These are phyloP conservation scores for Pectinophora gossypiella DNA, from an alignment of 1,140 invertebrate genomes.

Conservation along the genomic window DNA sequence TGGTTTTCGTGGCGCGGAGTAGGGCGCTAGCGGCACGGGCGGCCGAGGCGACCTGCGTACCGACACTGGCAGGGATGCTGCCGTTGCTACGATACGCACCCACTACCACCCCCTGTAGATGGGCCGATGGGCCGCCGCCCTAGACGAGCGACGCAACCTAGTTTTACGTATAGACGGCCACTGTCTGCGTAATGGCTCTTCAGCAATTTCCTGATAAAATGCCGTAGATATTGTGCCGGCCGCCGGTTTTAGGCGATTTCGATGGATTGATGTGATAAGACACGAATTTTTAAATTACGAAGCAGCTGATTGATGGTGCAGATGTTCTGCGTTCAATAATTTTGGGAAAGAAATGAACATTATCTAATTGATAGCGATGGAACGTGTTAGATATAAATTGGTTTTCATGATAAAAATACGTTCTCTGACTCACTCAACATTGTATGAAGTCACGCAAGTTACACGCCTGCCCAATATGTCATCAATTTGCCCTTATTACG, in stretches of 20 bases:
- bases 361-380: not conserved
- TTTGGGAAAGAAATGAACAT: not conserved
- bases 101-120: conserved; percentile 50
- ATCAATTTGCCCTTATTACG: not conserved
- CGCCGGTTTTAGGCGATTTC: conserved; percentile 3
- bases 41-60: conserved; percentile 26
- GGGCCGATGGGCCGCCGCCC: conserved; percentile 48
- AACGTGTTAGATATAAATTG: no score
- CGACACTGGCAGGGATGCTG: conserved; percentile 66
- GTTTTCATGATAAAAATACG: no score
- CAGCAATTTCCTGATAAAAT: conserved; percentile 61
- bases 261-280: not conserved
- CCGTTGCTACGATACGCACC: conserved; percentile 66
- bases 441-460: not conserved
- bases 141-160: conserved; percentile 63
- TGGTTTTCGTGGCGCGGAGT: conserved; percentile 16
- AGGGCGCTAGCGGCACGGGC: conserved; percentile 29
- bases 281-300: no score
- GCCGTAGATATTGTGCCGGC: conserved; percentile 19
- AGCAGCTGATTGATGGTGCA: not conserved
- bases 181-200: conserved; percentile 58
- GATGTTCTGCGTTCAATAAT: not conserved
- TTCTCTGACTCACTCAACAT: no score
- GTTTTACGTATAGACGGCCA: conserved; percentile 60
- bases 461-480: not conserved